Conservation (phyloP, 23 tunicate species). For the Trididemnum nubilum region DNA sequence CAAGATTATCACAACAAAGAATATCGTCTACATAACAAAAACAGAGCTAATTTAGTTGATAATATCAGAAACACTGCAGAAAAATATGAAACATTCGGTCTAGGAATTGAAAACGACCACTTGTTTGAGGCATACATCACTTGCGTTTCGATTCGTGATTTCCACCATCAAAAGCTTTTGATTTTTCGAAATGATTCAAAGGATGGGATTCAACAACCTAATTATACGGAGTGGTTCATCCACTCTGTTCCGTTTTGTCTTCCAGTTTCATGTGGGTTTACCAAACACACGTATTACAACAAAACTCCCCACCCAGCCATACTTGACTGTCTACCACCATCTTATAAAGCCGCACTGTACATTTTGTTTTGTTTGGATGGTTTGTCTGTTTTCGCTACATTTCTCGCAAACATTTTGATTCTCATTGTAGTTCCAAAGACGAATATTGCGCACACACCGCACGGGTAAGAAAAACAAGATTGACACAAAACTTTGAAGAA, state of each 20-base stretch:
- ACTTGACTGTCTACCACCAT: conserved; percentile 32
- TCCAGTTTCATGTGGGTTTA: conserved; percentile 51
- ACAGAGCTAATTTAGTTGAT: background rate
- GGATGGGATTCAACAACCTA: background rate
- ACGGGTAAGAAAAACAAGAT: conserved; percentile 10
- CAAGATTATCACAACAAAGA: background rate
- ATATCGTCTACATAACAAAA: background rate
- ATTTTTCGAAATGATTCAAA: background rate
- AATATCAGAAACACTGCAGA: background rate
- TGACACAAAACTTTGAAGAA: too few relatives aligned
- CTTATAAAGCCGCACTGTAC: conserved; percentile 29
- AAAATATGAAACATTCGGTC: conserved; percentile 21
- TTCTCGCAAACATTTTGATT: conserved; percentile 28
- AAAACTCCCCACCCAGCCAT: background rate
- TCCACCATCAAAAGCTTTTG: background rate
- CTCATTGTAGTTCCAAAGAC: background rate
- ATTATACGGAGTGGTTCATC: conserved; percentile 55
- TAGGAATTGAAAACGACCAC: conserved; percentile 26
- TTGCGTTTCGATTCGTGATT: conserved; percentile 18
- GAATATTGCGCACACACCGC: conserved; percentile 10
- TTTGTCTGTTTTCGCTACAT: background rate
- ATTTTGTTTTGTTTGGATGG: conserved; percentile 19
- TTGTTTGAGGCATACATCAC: conserved; percentile 20
- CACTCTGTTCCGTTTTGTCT: conserved; percentile 40
- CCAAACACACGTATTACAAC: background rate